These are phyloP conservation scores for Spea hammondii DNA, from an alignment of 2,797 vertebrate species.

Conservation along the genomic window DNA sequence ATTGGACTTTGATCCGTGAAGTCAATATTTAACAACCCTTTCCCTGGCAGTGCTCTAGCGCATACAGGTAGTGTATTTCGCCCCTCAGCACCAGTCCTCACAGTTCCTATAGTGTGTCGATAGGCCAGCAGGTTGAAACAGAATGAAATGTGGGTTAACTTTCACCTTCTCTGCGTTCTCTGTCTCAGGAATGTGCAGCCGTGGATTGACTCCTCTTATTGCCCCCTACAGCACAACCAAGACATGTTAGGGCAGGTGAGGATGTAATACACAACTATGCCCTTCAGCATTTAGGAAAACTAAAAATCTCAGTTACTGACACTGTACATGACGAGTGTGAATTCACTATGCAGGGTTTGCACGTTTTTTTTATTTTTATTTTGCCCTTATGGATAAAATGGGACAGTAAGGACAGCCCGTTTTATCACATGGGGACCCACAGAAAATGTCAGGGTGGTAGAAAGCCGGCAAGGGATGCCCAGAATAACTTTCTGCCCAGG, in stretches of 20 bases:
- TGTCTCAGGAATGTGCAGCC: conserved; percentile 22
- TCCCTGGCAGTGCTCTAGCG: neutral
- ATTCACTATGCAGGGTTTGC: neutral
- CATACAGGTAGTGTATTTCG: neutral
- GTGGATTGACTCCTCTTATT: conserved; percentile 1
- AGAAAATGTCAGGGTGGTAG: neutral
- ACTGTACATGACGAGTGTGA: neutral
- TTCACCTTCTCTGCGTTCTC: neutral
- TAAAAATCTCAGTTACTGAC: neutral
- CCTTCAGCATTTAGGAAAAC: conserved; percentile 1
- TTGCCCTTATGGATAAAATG: neutral
- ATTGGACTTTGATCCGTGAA: conserved; percentile 34
- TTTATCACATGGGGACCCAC: neutral
- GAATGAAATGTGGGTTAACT: neutral
- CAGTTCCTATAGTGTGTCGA: neutral
- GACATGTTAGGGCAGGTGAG: conserved; percentile 22
- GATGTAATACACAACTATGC: conserved; percentile 16
- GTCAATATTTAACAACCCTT: conserved; percentile 47
- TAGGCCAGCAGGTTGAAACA: neutral
- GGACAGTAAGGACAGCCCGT: neutral
- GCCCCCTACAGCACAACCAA: conserved; percentile 15
- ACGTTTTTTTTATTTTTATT: no score
- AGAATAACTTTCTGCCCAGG: conserved; percentile 4
- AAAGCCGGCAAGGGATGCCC: neutral
- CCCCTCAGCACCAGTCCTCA: neutral